Evolutionary conservation across 2,888 invertebrate genomes (phyloP), one percentile per base, ranked within the genome.

Genomic region (Dryococelus australis): DNA sequence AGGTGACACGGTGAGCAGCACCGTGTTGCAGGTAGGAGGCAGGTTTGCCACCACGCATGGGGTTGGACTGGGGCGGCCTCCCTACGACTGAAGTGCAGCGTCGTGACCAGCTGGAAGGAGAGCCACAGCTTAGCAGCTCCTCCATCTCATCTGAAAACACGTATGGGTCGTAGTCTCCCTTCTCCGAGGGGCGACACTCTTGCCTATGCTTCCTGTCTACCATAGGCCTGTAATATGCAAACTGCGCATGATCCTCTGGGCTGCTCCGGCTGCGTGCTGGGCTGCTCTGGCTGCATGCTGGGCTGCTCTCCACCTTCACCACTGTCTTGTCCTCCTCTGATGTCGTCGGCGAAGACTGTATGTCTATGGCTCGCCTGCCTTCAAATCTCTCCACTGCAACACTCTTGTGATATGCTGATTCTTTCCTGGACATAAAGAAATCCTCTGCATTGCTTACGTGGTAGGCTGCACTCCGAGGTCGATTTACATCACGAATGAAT

Each of bases 71-170:
- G 24, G 8, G 65, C 20, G n/a, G 65, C 65, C 65, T 65, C 24
- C n/a, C 65, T n/a, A n/a, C 8, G 65, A 8, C 24, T n/a, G 20
- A 24, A n/a, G n/a, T 65, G 65, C n/a, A 24, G 65, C 65, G 65
- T 20, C 65, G 65, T 8, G 65, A n/a, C 65, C 65, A 65, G 24
- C 65, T 20, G n/a, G n/a, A 0, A 65, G 65, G 65, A 9, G 65
- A 65, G 65, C 65, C n/a, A n/a, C 65, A 65, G 65, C 65, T 65
- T 20, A 65, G 65, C 65, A 65, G 65, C 65, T 65, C 65, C n/a
- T 65, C 65, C 65, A n/a, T 65, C n/a, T 65, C 65, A n/a, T 65
- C 65, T 24, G 65, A 65, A 20, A 65, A 65, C 65, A 12, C 65
- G 65, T 65, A 65, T n/a, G 65, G 65, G 16, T 65, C 65, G 65